Evolutionary conservation across 2,888 invertebrate genomes (phyloP), one percentile per base, ranked within the genome.

Genomic region (Bembecia ichneumoniformis): DNA sequence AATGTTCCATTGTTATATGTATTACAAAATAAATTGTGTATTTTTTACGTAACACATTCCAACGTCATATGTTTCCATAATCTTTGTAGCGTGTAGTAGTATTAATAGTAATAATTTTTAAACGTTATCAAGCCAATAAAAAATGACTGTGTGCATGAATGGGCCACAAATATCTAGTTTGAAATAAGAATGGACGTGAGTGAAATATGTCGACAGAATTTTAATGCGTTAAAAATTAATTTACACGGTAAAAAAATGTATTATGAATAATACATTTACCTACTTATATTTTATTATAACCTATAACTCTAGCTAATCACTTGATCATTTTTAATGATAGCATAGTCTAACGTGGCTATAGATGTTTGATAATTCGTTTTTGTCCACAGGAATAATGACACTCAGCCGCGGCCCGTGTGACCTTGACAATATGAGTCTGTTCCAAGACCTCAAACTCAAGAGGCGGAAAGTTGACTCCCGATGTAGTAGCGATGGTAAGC

Each of bases 341-440:
- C 28, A 28, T 28, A 28, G 1, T 28, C 9, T 9, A 28, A 28
- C 28, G 28, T 7, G 1, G 28, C 28, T 28, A 28, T 28, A 28
- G 28, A 28, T 28, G 28, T 28, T 9, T 28, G 1, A 28, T 9
- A 9, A 9, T 5, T 13, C 11, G 4, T 40, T 40, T 40, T 83
- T 86, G 80, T 77, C 59, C 52, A 55, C 90, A 96, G 96, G 95
- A 95, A 96, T 95, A 95, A 96, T 96, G 96, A 96, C 96, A 94
- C 94, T 96, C 92, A 96, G 95, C 93, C 95, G 95, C 92, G 94
- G 94, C 91, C 95, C 95, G 92, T 96, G 95, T 90, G 95, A 96
- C 93, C 94, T 95, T 91, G 95, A 95, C 94, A 96, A 95, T 91
- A 97, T 97, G 96, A 97, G 96, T 94, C 95, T 97, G 90, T 97